Evolutionary conservation across 1,140 invertebrate genomes (phyloP).

Genomic region (Wasmannia auropunctata): DNA sequence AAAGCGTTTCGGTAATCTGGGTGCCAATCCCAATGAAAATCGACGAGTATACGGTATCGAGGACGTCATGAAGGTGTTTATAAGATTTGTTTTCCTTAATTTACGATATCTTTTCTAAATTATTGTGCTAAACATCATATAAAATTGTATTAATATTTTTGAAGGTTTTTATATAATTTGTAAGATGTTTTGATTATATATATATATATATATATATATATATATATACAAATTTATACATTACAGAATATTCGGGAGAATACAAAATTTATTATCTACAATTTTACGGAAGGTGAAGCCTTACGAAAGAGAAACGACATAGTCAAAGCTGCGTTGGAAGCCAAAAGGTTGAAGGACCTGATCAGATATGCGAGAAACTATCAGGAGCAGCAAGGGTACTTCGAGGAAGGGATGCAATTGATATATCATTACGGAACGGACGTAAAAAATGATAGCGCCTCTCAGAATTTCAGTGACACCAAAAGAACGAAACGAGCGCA

Average conservation of each 20-base stretch:
- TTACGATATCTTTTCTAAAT: not conserved
- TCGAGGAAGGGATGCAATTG: conserved; percentile 82
- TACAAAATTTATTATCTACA: conserved; percentile 78
- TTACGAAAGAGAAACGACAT: conserved; percentile 80
- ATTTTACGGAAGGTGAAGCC: conserved; percentile 82
- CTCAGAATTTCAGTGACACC: conserved; percentile 52
- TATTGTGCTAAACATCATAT: not conserved
- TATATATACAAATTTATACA: not conserved
- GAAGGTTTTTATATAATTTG: not conserved
- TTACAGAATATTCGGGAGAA: conserved; percentile 78
- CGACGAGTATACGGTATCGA: conserved; percentile 74
- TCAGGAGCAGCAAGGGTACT: conserved; percentile 82
- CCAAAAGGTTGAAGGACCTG: conserved; percentile 78
- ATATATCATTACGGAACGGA: conserved; percentile 80
- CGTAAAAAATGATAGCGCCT: conserved; percentile 45
- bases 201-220: too few relatives aligned
- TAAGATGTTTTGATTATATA: not conserved
- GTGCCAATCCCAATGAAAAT: conserved; percentile 66
- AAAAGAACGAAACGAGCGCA: conserved; percentile 80
- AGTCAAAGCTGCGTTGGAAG: conserved; percentile 71
- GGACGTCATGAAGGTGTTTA: conserved; percentile 77
- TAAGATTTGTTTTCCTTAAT: conserved; percentile 49
- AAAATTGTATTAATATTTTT: not conserved
- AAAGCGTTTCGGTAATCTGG: conserved; percentile 77
- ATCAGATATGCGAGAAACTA: conserved; percentile 80